Evolutionary conservation across 2,888 invertebrate genomes (phyloP).

Genomic region (Thereva nobilitata): DNA sequence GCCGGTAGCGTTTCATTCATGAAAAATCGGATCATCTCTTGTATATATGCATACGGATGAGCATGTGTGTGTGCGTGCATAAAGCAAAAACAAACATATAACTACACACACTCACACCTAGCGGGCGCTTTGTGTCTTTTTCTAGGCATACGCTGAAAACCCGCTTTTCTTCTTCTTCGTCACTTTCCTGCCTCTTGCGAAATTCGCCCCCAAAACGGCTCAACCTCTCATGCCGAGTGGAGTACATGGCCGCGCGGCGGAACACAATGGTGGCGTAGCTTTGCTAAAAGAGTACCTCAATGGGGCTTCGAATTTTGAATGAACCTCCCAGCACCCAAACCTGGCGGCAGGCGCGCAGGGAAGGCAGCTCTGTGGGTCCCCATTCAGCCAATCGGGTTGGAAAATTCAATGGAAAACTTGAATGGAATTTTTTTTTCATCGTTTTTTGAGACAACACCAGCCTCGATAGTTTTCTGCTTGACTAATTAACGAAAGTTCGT

Average conservation of each 20-base stretch:
- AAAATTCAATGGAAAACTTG: conserved; percentile 25
- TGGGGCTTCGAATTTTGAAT: conserved; percentile 20
- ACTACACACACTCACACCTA: not conserved
- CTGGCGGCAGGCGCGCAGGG: not conserved
- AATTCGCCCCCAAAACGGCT: too few species aligned
- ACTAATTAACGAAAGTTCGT: too few species aligned
- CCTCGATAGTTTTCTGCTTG: too few species aligned
- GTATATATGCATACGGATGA: not conserved
- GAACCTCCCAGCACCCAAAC: not conserved
- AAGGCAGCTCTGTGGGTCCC: conserved; percentile 6
- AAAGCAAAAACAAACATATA: too few species aligned
- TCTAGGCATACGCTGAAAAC: not conserved
- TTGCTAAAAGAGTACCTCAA: not conserved
- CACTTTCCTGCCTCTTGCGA: not conserved
- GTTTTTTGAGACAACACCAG: too few species aligned
- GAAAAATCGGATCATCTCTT: conserved; percentile 18
- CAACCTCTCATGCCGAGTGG: not conserved
- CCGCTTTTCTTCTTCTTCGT: conserved; percentile 17
- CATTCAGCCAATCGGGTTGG: conserved; percentile 13
- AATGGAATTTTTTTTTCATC: conserved; percentile 10
- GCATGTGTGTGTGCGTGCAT: too few species aligned
- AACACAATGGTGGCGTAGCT: not conserved
- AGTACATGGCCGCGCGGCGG: not conserved
- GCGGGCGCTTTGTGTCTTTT: not conserved
- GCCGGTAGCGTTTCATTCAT: conserved; percentile 12